phyloP scores from a whole-genome alignment of 2,113 vertebrate species.

The Heterocephalus glaber region DNA sequence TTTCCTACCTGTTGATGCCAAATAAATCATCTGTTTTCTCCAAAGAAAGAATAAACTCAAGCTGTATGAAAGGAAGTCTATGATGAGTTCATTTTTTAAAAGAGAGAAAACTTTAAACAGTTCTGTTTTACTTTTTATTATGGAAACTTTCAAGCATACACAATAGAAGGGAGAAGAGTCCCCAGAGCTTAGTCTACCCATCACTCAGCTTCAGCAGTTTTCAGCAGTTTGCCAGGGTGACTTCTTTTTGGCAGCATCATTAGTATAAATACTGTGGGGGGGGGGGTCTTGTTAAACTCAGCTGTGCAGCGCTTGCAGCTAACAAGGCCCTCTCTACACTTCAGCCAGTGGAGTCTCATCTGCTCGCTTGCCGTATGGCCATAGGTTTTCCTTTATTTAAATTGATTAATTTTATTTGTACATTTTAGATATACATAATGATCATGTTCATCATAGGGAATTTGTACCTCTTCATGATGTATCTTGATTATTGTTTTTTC shows the following conservation, averaged over 20 bases:
- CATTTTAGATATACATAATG: too few species aligned
- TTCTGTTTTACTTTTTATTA: background rate
- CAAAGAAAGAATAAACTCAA: conserved; percentile 44
- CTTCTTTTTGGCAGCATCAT: background rate
- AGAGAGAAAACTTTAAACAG: background rate
- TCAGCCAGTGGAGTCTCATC: background rate
- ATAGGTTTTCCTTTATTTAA: background rate
- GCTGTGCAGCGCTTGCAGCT: background rate
- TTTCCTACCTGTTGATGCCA: background rate
- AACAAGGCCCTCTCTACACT: fast-evolving
- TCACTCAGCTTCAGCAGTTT: background rate
- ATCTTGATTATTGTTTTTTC: too few species aligned
- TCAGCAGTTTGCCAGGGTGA: background rate
- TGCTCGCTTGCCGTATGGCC: background rate
- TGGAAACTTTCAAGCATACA: background rate
- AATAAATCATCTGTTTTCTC: background rate
- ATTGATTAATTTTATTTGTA: too few species aligned
- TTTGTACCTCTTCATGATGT: too few species aligned
- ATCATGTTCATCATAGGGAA: too few species aligned
- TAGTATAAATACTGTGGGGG: background rate
- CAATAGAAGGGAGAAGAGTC: background rate
- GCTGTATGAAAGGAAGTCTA: conserved; percentile 33
- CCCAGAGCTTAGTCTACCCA: fast-evolving
- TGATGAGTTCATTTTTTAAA: conserved; percentile 20
- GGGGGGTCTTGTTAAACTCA: too few species aligned